Percentiles rank a stretch among this genome's conserved stretches.
phyloP scores from a whole-genome alignment of 2,113 vertebrate genomes.

The human (Homo sapiens) region DNA sequence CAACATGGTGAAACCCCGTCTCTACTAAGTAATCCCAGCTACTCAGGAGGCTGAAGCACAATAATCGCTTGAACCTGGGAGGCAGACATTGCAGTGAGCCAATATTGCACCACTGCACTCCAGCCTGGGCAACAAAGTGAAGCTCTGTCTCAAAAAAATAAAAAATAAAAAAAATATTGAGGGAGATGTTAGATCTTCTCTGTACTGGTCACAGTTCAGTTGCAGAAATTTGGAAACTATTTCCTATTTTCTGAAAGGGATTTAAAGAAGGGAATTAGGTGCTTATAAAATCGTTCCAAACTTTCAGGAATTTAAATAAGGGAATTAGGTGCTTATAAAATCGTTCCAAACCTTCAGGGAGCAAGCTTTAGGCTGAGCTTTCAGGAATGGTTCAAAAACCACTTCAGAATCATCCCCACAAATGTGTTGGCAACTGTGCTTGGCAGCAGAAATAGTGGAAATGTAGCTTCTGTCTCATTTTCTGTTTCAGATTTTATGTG shows the following conservation, averaged over 20 bases:
- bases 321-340: neutral
- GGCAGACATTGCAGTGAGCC: too few relatives aligned
- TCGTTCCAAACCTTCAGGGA: neutral
- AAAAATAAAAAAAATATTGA: neutral
- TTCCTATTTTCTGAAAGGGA: neutral
- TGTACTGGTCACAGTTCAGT: neutral
- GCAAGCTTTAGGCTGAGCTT: neutral
- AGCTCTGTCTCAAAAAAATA: too few relatives aligned
- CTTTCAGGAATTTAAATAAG: neutral
- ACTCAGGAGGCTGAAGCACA: too few relatives aligned
- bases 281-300: constrained; percentile 16
- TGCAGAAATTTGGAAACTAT: neutral
- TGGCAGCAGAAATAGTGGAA: neutral
- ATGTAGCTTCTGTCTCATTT: constrained; percentile 31
- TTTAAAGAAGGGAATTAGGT: neutral
- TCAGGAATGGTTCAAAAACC: constrained; percentile 39
- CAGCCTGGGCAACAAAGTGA: too few relatives aligned
- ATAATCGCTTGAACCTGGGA: too few relatives aligned
- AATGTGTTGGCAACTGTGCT: neutral
- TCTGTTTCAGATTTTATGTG: neutral
- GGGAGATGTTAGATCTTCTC: neutral
- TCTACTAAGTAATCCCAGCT: too few relatives aligned
- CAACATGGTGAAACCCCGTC: too few relatives aligned
- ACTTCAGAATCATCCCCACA: neutral
- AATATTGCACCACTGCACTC: too few relatives aligned